phyloP scores from a whole-genome alignment of 2,888 invertebrate species.

The Idaea biselata region DNA sequence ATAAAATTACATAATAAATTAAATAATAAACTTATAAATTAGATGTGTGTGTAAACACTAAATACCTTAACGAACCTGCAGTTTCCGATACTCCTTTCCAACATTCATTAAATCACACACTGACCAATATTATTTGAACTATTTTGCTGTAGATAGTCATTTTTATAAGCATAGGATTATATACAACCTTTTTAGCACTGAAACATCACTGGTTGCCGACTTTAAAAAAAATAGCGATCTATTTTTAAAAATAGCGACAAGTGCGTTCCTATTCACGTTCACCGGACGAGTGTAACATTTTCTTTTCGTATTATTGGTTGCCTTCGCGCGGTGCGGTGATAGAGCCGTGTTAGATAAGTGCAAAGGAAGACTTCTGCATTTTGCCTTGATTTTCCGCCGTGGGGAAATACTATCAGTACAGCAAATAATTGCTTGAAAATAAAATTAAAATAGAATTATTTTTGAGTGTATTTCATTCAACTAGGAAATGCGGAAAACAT shows the following conservation, averaged over 20 bases:
- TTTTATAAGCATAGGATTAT: constrained; percentile 29
- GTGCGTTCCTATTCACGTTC: constrained; percentile 50
- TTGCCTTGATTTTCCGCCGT: constrained; percentile 64
- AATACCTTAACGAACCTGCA: constrained; percentile 36
- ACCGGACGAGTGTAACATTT: constrained; percentile 54
- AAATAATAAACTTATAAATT: background rate
- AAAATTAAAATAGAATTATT: background rate
- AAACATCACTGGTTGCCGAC: background rate
- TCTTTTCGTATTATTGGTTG: constrained; percentile 30
- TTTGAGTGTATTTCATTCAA: no score
- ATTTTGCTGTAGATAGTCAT: constrained; percentile 78
- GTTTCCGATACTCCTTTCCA: constrained; percentile 29
- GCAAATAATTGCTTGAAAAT: background rate
- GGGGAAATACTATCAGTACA: background rate
- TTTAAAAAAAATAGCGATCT: constrained; percentile 22
- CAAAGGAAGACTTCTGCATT: constrained; percentile 12
- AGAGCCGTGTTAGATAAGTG: constrained; percentile 28
- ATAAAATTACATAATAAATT: no score
- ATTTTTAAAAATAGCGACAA: constrained; percentile 25
- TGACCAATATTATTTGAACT: constrained; percentile 73
- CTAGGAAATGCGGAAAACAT: no score
- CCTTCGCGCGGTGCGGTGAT: constrained; percentile 28
- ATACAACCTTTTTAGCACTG: background rate
- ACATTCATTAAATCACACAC: constrained; percentile 53
- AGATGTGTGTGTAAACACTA: background rate